Percentiles rank a stretch among this genome's conserved stretches.
Conservation (phyloP, 2,888 invertebrate species). For the Drosophila neotestacea region DNA sequence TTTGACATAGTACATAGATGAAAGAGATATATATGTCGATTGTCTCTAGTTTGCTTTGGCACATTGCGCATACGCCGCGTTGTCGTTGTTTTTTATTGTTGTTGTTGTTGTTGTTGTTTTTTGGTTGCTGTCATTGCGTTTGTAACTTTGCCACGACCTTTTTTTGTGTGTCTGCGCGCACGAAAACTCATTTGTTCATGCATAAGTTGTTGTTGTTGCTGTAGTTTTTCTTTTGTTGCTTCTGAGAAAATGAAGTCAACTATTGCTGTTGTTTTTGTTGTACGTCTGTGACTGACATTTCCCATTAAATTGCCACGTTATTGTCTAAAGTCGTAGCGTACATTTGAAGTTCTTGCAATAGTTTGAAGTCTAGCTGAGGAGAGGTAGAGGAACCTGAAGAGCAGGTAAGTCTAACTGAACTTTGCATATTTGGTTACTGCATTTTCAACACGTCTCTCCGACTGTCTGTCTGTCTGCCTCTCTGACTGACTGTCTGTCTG, state of each 20-base stretch:
- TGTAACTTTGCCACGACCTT: slow-evolving; percentile 65
- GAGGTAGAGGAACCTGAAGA: neutral
- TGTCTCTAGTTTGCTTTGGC: slow-evolving; percentile 38
- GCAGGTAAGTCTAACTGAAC: slow-evolving; percentile 35
- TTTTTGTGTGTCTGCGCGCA: slow-evolving; percentile 63
- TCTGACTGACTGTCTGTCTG: neutral
- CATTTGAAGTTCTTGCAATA: slow-evolving; percentile 54
- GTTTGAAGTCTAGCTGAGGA: neutral
- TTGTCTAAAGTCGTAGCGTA: slow-evolving; percentile 58
- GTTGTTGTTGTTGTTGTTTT: slow-evolving; percentile 16
- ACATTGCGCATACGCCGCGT: slow-evolving; percentile 53
- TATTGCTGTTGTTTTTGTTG: slow-evolving; percentile 45
- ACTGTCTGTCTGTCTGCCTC: neutral
- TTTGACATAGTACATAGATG: slow-evolving; percentile 51
- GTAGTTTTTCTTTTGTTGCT: slow-evolving; percentile 65
- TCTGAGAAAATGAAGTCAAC: slow-evolving; percentile 82
- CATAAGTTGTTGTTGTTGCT: slow-evolving; percentile 57
- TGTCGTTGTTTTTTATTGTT: slow-evolving; percentile 5
- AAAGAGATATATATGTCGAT: slow-evolving; percentile 48
- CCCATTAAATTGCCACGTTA: slow-evolving; percentile 81
- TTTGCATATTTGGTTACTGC: slow-evolving; percentile 67
- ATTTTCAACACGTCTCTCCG: slow-evolving; percentile 66
- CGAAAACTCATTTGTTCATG: slow-evolving; percentile 70
- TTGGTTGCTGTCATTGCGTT: slow-evolving; percentile 61
- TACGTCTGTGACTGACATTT: slow-evolving; percentile 75